Percentiles rank a stretch among this genome's conserved stretches.
These are phyloP conservation scores for Sebastes reedi DNA, from an alignment of 2,797 vertebrate species.

Conservation along the genomic window DNA sequence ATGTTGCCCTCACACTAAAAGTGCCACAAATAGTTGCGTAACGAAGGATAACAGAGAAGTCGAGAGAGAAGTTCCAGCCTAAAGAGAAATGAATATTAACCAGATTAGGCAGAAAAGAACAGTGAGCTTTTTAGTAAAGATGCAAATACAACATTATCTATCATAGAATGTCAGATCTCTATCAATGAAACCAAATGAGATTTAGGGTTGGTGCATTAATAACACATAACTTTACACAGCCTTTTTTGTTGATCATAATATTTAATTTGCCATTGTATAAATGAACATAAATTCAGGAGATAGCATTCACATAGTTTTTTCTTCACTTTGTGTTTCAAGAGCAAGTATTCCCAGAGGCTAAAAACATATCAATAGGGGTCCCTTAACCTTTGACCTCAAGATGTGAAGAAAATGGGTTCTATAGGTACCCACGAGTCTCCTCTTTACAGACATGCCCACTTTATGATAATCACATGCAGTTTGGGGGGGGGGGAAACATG, in stretches of 20 bases:
- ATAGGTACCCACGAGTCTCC: too few species aligned
- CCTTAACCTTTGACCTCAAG: too few species aligned
- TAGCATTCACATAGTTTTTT: not conserved
- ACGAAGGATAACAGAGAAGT: not conserved
- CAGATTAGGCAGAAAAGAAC: not conserved
- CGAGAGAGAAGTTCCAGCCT: too few species aligned
- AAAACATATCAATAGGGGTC: fast-evolving
- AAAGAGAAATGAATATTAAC: not conserved
- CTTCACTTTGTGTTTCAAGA: not conserved
- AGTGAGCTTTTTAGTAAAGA: not conserved
- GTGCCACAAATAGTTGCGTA: not conserved
- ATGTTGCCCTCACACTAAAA: not conserved
- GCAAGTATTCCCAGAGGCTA: not conserved
- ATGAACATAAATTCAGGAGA: too few species aligned
- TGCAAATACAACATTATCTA: not conserved
- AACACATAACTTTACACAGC: not conserved
- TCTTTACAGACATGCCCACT: too few species aligned
- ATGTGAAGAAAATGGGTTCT: too few species aligned
- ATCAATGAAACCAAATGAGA: not conserved
- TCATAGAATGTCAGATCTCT: not conserved
- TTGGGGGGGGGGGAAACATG: too few species aligned
- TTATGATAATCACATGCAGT: too few species aligned
- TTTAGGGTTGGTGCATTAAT: not conserved
- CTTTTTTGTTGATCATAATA: not conserved
- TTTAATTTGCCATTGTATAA: not conserved